Percentiles rank a stretch among this genome's conserved stretches.
phyloP scores from a whole-genome alignment of 1,140 invertebrate species.

The Rhysida immarginata region DNA sequence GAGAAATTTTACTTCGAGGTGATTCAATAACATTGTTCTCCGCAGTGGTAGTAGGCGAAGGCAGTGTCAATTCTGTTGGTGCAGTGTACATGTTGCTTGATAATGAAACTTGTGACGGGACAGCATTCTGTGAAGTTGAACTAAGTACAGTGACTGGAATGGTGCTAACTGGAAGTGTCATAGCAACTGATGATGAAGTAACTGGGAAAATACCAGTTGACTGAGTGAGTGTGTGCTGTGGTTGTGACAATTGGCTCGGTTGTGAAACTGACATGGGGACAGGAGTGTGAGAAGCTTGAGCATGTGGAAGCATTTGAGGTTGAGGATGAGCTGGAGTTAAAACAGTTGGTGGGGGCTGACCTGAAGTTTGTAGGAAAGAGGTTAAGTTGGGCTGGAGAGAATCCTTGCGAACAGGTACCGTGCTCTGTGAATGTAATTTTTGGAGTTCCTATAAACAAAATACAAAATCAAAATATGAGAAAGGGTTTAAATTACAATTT shows the following conservation, averaged over 20 bases:
- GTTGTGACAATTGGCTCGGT: not conserved
- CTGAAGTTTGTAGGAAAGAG: not conserved
- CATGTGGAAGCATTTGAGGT: slow-evolving; percentile 5
- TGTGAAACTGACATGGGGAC: no score
- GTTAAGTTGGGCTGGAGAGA: not conserved
- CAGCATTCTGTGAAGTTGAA: not conserved
- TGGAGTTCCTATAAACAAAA: slow-evolving; percentile 10
- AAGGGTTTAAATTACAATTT: no score
- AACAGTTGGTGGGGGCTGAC: slow-evolving; percentile 6
- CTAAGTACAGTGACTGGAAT: not conserved
- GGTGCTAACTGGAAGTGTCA: not conserved
- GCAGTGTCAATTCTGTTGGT: no score
- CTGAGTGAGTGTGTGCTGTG: no score
- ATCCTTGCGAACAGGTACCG: not conserved
- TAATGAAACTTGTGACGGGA: no score
- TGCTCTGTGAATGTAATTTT: slow-evolving; percentile 17
- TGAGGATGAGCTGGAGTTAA: slow-evolving; percentile 15
- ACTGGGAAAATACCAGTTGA: no score
- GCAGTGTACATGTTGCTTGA: no score
- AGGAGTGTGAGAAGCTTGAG: not conserved
- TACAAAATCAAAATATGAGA: not conserved
- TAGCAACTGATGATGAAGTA: no score
- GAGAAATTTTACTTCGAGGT: slow-evolving; percentile 31
- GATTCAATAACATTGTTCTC: no score
- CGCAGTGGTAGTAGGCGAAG: no score